Base-by-base conservation (phyloP, 2,888 invertebrate species). In the Drosophila nr. perissopoda region DNA sequence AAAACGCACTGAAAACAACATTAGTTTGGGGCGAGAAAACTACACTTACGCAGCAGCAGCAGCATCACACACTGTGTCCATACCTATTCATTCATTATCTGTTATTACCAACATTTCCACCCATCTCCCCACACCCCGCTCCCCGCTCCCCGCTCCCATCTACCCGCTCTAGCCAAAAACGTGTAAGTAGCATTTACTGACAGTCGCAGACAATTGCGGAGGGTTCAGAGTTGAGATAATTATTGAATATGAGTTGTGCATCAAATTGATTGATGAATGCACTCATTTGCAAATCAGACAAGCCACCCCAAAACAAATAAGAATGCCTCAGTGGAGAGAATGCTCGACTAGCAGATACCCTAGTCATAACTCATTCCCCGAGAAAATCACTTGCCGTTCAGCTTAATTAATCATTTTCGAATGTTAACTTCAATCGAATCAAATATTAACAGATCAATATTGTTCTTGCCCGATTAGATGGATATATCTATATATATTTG, bases 21-120 rank as follows among this genome's bases (percentile, higher is more conserved):
- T 83, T 76, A 70, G 79, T 42, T 46, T 65, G 63, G 56, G 81
- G 88, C 77, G 84, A 88, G 88, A 89, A 84, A 85, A 89, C 85
- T 89, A 88, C 89, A 88, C 89, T 89, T 85, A 89, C 84, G 84
- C 88, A 73, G 72, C 72, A 48, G 29, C 48, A 58, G 72, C 72
- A 53, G 31, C 49, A 58, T 54, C 49, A n/a, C 27, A 69, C 65
- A 67, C 71, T 51, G 57, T 56, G 52, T 21, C 21, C 59, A 64
- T 87, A 21, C 52, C 59, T 57, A 63, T 87, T 80, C 89, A 85
- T 85, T 85, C 71, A 85, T 85, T 38, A 56, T 18, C 36, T 11
- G 13, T 56, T 11, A 46, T 46, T 86, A 83, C 83, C 74, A 80
- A 79, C 72, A 74, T 76, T 71, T 52, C 40, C 42, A 33, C 13